phyloP scores from a whole-genome alignment of 2,888 invertebrate genomes.

The Agriopis leucophaearia region DNA sequence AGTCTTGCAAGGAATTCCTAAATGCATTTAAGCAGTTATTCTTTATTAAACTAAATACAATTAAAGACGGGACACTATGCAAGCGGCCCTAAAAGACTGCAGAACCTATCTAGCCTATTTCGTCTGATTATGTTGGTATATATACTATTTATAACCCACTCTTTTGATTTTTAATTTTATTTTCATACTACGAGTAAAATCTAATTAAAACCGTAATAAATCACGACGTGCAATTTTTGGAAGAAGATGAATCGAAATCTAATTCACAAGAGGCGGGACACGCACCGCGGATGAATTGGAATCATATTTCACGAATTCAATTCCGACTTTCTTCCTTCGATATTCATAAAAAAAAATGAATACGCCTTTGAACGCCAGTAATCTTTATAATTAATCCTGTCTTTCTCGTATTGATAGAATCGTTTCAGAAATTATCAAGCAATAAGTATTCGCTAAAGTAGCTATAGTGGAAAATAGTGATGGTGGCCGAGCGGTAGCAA shows the following conservation, averaged over 20 bases:
- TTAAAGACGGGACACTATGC: too few species aligned
- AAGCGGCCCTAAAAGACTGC: too few species aligned
- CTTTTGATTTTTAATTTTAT: background rate
- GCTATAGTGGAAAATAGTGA: too few species aligned
- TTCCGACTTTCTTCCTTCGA: slow-evolving; percentile 46
- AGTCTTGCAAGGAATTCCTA: too few species aligned
- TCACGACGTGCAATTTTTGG: slow-evolving; percentile 39
- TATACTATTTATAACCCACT: too few species aligned
- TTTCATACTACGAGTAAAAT: background rate
- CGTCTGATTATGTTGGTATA: too few species aligned
- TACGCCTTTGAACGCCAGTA: slow-evolving; percentile 8
- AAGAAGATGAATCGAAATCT: slow-evolving; percentile 47
- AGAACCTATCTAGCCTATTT: too few species aligned
- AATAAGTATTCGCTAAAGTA: too few species aligned
- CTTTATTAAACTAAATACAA: too few species aligned
- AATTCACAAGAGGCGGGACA: slow-evolving; percentile 52
- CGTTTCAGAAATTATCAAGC: background rate
- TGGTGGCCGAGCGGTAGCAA: too few species aligned
- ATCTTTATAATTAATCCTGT: slow-evolving; percentile 7
- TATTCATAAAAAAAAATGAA: slow-evolving; percentile 20
- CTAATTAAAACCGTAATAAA: slow-evolving; percentile 16
- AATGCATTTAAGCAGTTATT: too few species aligned
- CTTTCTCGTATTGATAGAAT: background rate
- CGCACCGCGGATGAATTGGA: slow-evolving; percentile 36
- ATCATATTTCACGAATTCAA: slow-evolving; percentile 54